Evolutionary conservation across 2,113 vertebrate genomes (phyloP).

Genomic region (Catharus fuscescens): DNA sequence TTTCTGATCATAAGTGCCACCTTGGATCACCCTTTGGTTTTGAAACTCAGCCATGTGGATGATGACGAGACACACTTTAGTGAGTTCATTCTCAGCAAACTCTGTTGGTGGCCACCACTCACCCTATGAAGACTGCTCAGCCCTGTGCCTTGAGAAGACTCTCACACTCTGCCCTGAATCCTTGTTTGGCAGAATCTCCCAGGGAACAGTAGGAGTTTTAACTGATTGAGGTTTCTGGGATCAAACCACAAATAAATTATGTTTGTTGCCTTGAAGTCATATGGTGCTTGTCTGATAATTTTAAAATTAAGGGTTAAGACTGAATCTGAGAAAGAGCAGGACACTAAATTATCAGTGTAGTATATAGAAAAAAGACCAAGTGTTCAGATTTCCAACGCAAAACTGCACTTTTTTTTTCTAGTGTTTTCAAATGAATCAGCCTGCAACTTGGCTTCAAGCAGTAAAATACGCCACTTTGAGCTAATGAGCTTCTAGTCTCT

Average conservation of each 20-base stretch:
- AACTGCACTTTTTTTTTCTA: neutral
- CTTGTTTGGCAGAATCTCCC: neutral
- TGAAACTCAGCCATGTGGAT: neutral
- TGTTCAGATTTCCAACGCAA: neutral
- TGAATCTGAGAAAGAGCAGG: neutral
- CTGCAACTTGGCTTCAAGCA: constrained; percentile 15
- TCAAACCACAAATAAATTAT: neutral
- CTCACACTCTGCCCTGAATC: neutral
- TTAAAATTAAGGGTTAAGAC: neutral
- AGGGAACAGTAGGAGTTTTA: neutral
- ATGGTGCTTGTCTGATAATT: neutral
- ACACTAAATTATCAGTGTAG: neutral
- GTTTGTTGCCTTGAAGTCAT: neutral
- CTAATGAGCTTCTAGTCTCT: neutral
- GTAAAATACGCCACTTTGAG: neutral
- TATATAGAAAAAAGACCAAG: neutral
- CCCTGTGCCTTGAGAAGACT: neutral
- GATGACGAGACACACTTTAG: rapidly evolving
- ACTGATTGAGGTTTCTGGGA: neutral
- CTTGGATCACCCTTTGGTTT: neutral
- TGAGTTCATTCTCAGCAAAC: neutral
- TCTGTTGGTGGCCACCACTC: neutral
- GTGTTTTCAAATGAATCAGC: neutral
- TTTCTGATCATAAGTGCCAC: neutral
- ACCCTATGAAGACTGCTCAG: neutral